Percentiles rank a stretch among this genome's conserved stretches.
Conservation (phyloP, 2,888 invertebrate genomes). For the Tinea trinotella region DNA sequence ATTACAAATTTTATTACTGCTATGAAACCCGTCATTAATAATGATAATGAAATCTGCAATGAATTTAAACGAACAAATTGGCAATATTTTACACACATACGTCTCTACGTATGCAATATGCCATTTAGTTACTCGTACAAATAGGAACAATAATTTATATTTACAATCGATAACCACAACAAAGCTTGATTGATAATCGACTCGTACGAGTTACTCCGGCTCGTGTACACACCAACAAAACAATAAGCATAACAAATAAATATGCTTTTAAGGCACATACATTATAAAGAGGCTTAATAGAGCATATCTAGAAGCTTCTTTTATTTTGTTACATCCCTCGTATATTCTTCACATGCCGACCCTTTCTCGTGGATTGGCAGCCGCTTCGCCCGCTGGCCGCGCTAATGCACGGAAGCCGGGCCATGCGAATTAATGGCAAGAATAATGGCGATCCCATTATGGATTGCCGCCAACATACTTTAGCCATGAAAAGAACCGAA, state of each 20-base stretch:
- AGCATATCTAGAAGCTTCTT: slow-evolving; percentile 20
- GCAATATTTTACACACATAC: neutral
- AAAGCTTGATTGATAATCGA: neutral
- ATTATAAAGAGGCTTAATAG: slow-evolving; percentile 20
- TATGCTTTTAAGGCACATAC: slow-evolving; percentile 18
- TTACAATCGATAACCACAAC: neutral
- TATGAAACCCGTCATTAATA: neutral
- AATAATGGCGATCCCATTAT: slow-evolving; percentile 74
- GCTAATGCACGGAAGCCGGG: slow-evolving; percentile 71
- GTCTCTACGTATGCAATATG: too few relatives aligned
- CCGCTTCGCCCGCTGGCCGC: slow-evolving; percentile 44
- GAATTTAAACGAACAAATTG: neutral
- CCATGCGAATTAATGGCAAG: slow-evolving; percentile 71
- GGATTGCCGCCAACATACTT: slow-evolving; percentile 74
- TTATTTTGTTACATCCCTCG: slow-evolving; percentile 21
- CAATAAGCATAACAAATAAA: neutral
- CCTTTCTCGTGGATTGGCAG: slow-evolving; percentile 59
- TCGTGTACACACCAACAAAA: neutral
- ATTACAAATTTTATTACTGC: neutral
- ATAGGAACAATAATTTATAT: too few relatives aligned
- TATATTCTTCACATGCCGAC: slow-evolving; percentile 33
- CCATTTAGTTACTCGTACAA: too few relatives aligned
- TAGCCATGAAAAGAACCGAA: slow-evolving; percentile 73
- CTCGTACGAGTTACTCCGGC: neutral
- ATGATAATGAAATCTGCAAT: neutral